Conservation (phyloP, 2,113 vertebrate species). For the Bucco capensis region DNA sequence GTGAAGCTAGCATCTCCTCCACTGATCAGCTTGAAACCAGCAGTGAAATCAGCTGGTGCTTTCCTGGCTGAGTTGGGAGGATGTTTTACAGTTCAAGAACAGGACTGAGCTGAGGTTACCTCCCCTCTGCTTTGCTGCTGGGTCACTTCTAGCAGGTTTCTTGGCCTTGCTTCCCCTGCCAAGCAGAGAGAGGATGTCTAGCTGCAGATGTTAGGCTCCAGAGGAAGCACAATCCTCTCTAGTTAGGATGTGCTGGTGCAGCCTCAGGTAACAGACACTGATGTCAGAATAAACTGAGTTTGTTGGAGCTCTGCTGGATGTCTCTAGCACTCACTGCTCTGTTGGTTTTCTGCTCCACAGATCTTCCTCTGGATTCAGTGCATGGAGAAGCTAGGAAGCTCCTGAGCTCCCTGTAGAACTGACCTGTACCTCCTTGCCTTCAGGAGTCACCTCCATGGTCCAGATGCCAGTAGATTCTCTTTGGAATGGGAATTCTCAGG, state of each 20-base stretch:
- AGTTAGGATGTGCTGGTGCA: neutral
- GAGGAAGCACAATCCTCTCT: neutral
- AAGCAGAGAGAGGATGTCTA: no score
- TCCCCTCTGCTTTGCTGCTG: neutral
- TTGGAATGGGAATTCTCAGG: neutral
- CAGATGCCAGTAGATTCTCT: neutral
- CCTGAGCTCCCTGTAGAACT: neutral
- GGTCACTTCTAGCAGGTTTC: neutral
- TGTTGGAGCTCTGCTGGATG: conserved; percentile 11
- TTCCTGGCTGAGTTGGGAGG: neutral
- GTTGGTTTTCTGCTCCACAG: conserved; percentile 44
- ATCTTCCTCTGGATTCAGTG: conserved; percentile 75
- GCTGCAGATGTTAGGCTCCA: no score
- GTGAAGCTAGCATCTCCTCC: neutral
- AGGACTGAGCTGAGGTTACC: neutral
- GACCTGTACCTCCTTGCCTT: neutral
- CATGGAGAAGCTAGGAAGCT: conserved; percentile 74
- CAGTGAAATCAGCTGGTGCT: neutral
- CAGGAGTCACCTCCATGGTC: neutral
- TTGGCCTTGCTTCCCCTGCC: no score
- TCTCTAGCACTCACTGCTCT: neutral
- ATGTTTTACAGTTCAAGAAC: neutral
- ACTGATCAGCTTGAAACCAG: neutral
- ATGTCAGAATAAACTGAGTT: neutral
- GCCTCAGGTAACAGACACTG: neutral